These are phyloP conservation scores for Barypeithes pellucidus DNA, from an alignment of 2,888 invertebrate genomes.

Conservation along the genomic window DNA sequence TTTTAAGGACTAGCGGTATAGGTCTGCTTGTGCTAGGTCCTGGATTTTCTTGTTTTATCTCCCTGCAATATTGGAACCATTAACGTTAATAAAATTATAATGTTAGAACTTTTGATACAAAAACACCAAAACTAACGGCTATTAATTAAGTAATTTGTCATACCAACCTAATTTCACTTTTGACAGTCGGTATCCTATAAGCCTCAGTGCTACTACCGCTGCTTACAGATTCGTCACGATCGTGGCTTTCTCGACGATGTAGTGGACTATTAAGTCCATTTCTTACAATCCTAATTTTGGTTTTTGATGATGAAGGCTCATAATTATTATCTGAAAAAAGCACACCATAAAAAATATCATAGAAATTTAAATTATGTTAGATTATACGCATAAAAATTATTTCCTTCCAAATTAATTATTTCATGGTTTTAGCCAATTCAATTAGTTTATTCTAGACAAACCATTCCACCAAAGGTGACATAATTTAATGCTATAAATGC, in stretches of 20 bases:
- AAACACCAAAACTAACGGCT: not conserved
- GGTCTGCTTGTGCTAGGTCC: conserved; percentile 50
- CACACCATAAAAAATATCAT: not conserved
- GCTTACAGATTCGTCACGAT: conserved; percentile 18
- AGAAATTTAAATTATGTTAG: too few relatives aligned
- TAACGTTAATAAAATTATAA: not conserved
- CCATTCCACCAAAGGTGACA: too few relatives aligned
- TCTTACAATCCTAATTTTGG: conserved; percentile 46
- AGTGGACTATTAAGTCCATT: conserved; percentile 42
- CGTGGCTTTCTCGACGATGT: conserved; percentile 17
- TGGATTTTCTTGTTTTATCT: conserved; percentile 43
- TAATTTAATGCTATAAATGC: too few relatives aligned
- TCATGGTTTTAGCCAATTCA: too few relatives aligned
- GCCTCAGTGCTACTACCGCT: conserved; percentile 40
- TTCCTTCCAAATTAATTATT: too few relatives aligned
- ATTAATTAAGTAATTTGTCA: not conserved
- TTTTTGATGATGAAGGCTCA: conserved; percentile 44
- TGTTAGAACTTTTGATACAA: not conserved
- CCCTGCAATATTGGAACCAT: conserved; percentile 28
- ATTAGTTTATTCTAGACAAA: too few relatives aligned
- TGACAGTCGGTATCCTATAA: conserved; percentile 42
- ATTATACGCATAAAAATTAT: too few relatives aligned
- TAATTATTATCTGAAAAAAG: conserved; percentile 35
- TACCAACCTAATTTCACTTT: conserved; percentile 51
- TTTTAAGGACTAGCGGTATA: conserved; percentile 40